Conservation (phyloP, 2,888 invertebrate genomes). For the Melanchra persicariae region DNA sequence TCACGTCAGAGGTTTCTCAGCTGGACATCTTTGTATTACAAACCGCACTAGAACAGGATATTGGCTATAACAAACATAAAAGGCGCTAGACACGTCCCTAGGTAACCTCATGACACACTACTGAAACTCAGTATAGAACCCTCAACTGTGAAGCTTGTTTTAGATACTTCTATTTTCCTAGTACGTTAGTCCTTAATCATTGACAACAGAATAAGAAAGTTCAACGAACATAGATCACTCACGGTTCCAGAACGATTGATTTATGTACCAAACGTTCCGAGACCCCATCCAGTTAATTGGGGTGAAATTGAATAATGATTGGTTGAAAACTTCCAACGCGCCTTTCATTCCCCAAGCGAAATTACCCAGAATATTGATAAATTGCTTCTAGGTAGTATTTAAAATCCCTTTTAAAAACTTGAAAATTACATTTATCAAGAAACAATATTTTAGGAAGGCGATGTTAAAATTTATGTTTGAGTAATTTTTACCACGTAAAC, state of each 20-base stretch:
- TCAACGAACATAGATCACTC: constrained; percentile 56
- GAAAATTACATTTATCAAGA: constrained; percentile 41
- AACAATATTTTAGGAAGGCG: constrained; percentile 41
- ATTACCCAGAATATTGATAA: constrained; percentile 67
- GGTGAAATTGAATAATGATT: constrained; percentile 79
- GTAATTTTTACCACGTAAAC: constrained; percentile 10
- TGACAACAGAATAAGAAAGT: constrained; percentile 48
- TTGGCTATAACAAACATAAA: constrained; percentile 80
- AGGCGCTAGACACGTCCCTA: constrained; percentile 74
- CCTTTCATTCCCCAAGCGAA: constrained; percentile 65
- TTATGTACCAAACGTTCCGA: constrained; percentile 70
- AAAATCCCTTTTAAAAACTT: constrained; percentile 33
- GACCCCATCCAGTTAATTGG: constrained; percentile 75
- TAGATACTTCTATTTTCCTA: neutral
- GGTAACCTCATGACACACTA: constrained; percentile 81
- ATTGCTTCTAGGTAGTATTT: constrained; percentile 54
- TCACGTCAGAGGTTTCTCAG: constrained; percentile 79
- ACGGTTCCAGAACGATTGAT: constrained; percentile 67
- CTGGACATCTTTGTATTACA: constrained; percentile 81
- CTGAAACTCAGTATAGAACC: constrained; percentile 33
- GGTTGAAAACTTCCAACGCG: constrained; percentile 71
- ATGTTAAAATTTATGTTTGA: constrained; percentile 26
- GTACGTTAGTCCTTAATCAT: constrained; percentile 38
- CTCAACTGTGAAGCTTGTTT: constrained; percentile 14
- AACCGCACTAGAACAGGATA: constrained; percentile 79